Evolutionary conservation across 2,888 invertebrate genomes (phyloP).

Genomic region (Diarsia dahlii): DNA sequence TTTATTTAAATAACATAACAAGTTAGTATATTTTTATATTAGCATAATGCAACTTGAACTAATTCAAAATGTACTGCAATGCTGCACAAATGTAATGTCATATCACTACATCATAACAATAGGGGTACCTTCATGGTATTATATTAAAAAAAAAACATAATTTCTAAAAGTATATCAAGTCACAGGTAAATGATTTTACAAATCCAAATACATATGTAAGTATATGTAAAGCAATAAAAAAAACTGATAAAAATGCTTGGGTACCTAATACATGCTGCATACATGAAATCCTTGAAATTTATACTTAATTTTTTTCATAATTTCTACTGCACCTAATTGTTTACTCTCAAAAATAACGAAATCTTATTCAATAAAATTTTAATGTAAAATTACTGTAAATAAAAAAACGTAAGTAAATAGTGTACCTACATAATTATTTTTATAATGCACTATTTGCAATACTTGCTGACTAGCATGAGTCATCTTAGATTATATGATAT

Average conservation of each 20-base stretch:
- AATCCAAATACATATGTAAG: neutral
- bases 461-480: constrained; percentile 43
- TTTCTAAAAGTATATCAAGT: neutral
- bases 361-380: neutral
- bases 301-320: neutral
- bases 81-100: neutral
- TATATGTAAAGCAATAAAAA: neutral
- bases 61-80: neutral
- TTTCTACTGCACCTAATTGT: neutral
- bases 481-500: constrained; percentile 11
- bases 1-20: constrained; percentile 50
- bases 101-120: neutral
- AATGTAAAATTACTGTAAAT: neutral
- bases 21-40: neutral
- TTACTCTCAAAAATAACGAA: neutral
- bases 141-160: neutral
- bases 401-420: neutral
- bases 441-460: neutral
- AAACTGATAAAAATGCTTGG: neutral
- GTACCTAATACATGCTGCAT: neutral
- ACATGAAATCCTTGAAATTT: neutral
- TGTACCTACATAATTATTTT: neutral
- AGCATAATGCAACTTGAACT: neutral
- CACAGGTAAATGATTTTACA: neutral
- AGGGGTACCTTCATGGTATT: neutral